Conservation (phyloP, 2,797 vertebrate species). For the Acanthornis magna region DNA sequence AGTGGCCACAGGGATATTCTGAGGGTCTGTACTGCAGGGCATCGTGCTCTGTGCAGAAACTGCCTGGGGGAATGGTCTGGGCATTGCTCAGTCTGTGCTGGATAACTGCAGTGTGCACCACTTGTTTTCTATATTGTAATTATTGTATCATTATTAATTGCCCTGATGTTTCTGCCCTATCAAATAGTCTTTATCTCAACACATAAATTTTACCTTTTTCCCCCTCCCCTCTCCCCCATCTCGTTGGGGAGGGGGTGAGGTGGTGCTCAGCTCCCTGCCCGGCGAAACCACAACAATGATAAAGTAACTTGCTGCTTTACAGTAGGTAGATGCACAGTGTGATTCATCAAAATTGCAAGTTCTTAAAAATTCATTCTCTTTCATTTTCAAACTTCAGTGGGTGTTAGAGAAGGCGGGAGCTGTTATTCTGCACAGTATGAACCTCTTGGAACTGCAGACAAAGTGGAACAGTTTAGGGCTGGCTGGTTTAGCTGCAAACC, state of each 20-base stretch:
- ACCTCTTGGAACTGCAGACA: background rate
- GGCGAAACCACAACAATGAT: background rate
- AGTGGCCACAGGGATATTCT: rapidly evolving
- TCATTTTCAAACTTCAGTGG: background rate
- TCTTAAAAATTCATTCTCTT: background rate
- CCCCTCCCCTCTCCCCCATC: rapidly evolving
- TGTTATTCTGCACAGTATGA: slow-evolving; percentile 21
- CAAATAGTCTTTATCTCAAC: background rate
- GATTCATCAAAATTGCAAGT: background rate
- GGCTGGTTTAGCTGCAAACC: background rate
- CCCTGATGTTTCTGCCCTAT: background rate
- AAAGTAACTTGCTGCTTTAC: background rate
- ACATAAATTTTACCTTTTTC: rapidly evolving
- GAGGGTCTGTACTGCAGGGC: rapidly evolving
- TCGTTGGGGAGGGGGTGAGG: background rate
- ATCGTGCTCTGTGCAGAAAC: background rate
- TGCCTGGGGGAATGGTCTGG: rapidly evolving
- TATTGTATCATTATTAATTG: background rate
- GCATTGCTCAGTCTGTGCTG: rapidly evolving
- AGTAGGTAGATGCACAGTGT: background rate
- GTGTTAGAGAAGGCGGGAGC: slow-evolving; percentile 12
- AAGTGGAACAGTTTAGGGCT: background rate
- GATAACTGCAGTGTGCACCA: rapidly evolving
- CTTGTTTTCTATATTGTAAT: background rate
- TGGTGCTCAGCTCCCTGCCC: background rate